Evolutionary conservation across 2,113 vertebrate species (phyloP).

Genomic region (Polypterus bichir): DNA sequence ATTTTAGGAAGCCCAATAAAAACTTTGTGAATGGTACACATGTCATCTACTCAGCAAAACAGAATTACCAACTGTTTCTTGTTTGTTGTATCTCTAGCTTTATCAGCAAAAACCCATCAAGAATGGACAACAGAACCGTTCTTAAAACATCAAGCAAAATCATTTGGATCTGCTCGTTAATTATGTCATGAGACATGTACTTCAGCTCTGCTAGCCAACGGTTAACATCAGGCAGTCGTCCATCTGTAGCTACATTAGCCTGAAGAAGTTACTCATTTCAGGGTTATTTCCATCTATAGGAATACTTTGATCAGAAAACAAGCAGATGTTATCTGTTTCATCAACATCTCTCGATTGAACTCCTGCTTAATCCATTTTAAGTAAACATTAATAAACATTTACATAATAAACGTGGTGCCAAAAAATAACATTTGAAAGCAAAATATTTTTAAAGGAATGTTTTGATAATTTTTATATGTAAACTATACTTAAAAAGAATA

Average conservation of each 20-base stretch:
- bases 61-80: conserved; percentile 10
- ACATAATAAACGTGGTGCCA: too few relatives aligned
- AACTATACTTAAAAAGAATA: too few relatives aligned
- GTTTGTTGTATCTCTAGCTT: conserved; percentile 5
- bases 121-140: conserved; percentile 1
- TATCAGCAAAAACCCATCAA: neutral
- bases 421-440: too few relatives aligned
- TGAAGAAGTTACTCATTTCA: too few relatives aligned
- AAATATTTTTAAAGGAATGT: too few relatives aligned
- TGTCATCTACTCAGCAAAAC: conserved; percentile 7
- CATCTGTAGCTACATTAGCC: neutral
- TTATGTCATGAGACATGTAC: conserved; percentile 12
- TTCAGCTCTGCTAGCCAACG: neutral
- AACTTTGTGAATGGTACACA: neutral
- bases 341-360: too few relatives aligned
- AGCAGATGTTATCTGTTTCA: too few relatives aligned
- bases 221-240: conserved; percentile 7
- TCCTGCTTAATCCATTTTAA: too few relatives aligned
- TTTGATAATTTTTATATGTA: too few relatives aligned
- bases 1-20: conserved; percentile 9
- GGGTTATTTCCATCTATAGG: too few relatives aligned
- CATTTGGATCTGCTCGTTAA: conserved; percentile 2
- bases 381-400: too few relatives aligned
- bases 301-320: too few relatives aligned
- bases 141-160: neutral